phyloP scores from a whole-genome alignment of 1,140 invertebrate genomes.

The Neotoxoptera formosana region DNA sequence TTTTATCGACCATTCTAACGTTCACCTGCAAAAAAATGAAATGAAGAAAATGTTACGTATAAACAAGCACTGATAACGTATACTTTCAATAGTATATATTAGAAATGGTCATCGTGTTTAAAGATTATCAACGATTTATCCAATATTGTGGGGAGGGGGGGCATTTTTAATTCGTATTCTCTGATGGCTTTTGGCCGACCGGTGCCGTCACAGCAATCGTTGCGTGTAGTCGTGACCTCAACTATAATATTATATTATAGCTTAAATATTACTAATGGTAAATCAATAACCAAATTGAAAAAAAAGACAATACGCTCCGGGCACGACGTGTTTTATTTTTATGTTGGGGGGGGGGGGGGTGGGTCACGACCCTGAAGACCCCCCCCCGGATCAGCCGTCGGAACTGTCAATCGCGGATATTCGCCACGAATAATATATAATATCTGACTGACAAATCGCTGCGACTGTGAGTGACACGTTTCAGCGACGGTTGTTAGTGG shows the following conservation, averaged over 20 bases:
- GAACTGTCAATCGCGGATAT: neutral
- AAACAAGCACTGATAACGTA: neutral
- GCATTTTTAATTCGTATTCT: neutral
- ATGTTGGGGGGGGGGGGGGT: neutral
- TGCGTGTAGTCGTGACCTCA: neutral
- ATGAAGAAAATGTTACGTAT: neutral
- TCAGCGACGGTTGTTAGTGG: neutral
- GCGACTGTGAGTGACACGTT: neutral
- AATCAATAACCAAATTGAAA: neutral
- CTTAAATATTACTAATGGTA: neutral
- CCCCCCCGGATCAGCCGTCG: neutral
- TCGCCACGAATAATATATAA: no score
- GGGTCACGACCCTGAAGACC: neutral
- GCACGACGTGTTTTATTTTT: neutral
- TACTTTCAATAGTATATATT: neutral
- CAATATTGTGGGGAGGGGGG: neutral
- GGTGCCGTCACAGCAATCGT: neutral
- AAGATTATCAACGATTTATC: neutral
- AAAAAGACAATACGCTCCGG: neutral
- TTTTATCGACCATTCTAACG: neutral
- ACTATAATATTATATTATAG: no score
- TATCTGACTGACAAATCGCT: neutral
- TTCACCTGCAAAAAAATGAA: neutral
- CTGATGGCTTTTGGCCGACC: neutral
- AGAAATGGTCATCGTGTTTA: neutral